These are phyloP conservation scores for Polyommatus iphigenia DNA, from an alignment of 2,888 invertebrate genomes.

Conservation along the genomic window DNA sequence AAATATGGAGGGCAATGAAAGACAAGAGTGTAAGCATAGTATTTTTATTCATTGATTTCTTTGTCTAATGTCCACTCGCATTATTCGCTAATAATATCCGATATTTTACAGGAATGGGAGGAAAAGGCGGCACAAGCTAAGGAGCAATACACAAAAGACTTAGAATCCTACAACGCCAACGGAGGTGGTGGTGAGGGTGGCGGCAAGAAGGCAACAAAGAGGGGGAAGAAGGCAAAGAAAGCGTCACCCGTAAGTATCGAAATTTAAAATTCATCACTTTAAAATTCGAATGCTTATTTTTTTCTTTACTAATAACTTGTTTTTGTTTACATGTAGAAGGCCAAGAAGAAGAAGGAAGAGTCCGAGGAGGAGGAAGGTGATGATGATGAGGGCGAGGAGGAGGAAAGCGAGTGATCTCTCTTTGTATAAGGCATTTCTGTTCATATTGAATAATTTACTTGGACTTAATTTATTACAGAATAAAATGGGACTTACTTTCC, in stretches of 20 bases:
- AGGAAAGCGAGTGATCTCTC: constrained; percentile 83
- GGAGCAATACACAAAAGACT: constrained; percentile 92
- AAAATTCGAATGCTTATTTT: constrained; percentile 31
- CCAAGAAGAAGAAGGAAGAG: constrained; percentile 83
- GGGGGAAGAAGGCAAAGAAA: constrained; percentile 79
- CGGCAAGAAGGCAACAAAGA: constrained; percentile 79
- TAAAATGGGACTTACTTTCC: constrained; percentile 77
- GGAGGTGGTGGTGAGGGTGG: constrained; percentile 83
- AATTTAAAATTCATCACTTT: neutral
- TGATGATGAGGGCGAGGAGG: constrained; percentile 80
- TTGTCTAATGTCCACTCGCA: constrained; percentile 32
- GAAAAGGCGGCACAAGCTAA: constrained; percentile 92
- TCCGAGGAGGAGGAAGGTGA: constrained; percentile 83
- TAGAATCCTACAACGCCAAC: constrained; percentile 93
- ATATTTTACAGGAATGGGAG: constrained; percentile 89
- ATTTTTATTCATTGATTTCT: constrained; percentile 33
- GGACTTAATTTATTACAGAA: constrained; percentile 80
- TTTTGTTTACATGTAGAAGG: constrained; percentile 56
- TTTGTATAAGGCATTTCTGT: constrained; percentile 67
- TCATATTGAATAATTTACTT: constrained; percentile 80
- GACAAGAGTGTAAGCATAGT: constrained; percentile 87
- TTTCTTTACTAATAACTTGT: constrained; percentile 34
- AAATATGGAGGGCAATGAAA: constrained; percentile 94
- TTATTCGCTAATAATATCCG: constrained; percentile 32
- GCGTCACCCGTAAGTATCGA: constrained; percentile 64